phyloP scores from a whole-genome alignment of 1,140 invertebrate species.

The Agrypnia vestita region DNA sequence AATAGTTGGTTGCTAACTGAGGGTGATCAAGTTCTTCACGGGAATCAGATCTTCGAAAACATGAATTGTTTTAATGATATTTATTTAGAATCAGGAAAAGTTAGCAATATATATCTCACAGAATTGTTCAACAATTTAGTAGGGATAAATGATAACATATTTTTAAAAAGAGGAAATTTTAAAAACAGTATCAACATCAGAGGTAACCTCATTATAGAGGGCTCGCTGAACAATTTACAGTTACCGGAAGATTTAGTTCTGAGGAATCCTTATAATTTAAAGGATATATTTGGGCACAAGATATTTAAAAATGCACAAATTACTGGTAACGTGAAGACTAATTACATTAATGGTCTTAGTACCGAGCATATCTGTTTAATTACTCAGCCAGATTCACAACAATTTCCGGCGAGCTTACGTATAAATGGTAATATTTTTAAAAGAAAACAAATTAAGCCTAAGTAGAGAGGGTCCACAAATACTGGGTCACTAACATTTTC shows the following conservation, averaged over 20 bases:
- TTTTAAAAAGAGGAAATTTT: constrained; percentile 37
- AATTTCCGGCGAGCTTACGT: neutral
- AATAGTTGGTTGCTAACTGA: constrained; percentile 57
- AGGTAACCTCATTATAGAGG: constrained; percentile 21
- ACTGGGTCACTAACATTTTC: too few relatives aligned
- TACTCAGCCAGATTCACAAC: neutral
- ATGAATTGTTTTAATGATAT: constrained; percentile 41
- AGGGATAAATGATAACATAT: constrained; percentile 46
- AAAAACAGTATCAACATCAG: constrained; percentile 26
- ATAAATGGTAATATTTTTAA: constrained; percentile 49
- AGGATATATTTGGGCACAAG: constrained; percentile 45
- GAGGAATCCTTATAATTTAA: neutral
- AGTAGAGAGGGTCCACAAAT: too few relatives aligned
- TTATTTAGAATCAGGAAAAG: constrained; percentile 37
- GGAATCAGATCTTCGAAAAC: constrained; percentile 55
- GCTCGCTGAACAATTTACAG: constrained; percentile 30
- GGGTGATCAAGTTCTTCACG: constrained; percentile 54
- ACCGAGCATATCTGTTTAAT: constrained; percentile 48
- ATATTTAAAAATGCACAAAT: constrained; percentile 58
- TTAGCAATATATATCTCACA: constrained; percentile 44
- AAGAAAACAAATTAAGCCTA: neutral
- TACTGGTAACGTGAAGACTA: constrained; percentile 58
- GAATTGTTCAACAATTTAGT: constrained; percentile 33
- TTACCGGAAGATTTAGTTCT: constrained; percentile 48
- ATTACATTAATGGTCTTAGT: constrained; percentile 42